Evolutionary conservation across 2,888 invertebrate genomes (phyloP).

Genomic region (Sphinx pinastri): DNA sequence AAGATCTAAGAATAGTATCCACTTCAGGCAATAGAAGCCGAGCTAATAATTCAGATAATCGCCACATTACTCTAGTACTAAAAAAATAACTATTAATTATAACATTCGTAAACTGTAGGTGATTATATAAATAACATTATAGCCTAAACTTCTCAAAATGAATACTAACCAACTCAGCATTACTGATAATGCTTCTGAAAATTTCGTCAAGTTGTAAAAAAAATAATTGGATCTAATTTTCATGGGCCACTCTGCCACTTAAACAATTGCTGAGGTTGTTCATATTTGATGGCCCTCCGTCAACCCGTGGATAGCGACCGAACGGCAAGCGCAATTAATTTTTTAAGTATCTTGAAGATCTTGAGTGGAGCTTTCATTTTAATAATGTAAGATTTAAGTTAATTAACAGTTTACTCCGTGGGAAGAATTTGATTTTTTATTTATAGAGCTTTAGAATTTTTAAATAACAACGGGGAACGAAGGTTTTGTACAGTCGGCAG

Average conservation of each 20-base stretch:
- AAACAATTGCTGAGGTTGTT: constrained; percentile 10
- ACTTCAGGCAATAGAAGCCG: no score
- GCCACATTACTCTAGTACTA: no score
- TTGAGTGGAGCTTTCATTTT: constrained; percentile 8
- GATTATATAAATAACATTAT: no score
- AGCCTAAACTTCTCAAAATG: background rate
- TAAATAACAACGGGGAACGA: background rate
- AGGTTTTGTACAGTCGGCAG: no score
- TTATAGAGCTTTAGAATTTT: no score
- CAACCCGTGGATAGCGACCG: background rate
- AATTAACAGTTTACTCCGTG: background rate
- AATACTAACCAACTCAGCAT: background rate
- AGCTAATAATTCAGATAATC: no score
- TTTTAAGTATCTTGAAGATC: constrained; percentile 11
- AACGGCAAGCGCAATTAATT: constrained; percentile 9
- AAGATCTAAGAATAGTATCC: no score
- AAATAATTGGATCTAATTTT: constrained; percentile 2
- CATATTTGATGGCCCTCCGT: constrained; percentile 13
- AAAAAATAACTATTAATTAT: no score
- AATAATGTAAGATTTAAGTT: constrained; percentile 4
- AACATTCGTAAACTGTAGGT: no score
- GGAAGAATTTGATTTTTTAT: background rate
- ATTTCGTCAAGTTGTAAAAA: background rate
- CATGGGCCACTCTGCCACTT: constrained; percentile 8
- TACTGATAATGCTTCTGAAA: background rate